Conservation (phyloP, 2,113 vertebrate species). For the Pyxicephalus adspersus region DNA sequence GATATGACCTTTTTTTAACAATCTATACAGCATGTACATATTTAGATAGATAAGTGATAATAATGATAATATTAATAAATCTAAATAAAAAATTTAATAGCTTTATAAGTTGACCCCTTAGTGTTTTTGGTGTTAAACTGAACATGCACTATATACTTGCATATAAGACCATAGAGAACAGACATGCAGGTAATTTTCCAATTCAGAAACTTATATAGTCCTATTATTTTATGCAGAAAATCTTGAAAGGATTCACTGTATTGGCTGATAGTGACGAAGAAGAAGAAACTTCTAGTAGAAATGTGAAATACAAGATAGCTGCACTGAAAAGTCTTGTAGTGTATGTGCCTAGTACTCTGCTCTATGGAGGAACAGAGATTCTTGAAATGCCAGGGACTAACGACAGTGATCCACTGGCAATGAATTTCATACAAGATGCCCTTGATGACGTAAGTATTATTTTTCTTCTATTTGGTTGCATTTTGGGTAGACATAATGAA, state of each 20-base stretch:
- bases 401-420: conserved; percentile 34
- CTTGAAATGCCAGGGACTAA: conserved; percentile 38
- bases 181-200: no score
- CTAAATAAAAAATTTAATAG: no score
- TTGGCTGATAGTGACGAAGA: background rate
- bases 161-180: no score
- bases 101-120: no score
- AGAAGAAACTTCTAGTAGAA: no score
- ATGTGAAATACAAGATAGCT: background rate
- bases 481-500: background rate
- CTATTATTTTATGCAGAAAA: background rate
- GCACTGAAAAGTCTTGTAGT: conserved; percentile 36
- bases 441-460: conserved; percentile 34
- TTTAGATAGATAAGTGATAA: no score
- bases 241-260: conserved; percentile 10
- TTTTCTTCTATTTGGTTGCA: background rate
- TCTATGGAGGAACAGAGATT: conserved; percentile 39
- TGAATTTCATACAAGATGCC: conserved; percentile 40
- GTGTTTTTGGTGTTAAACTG: no score
- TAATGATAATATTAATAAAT: no score
- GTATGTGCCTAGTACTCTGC: conserved; percentile 41
- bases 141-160: no score
- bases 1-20: no score
- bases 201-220: no score
- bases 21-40: no score